phyloP scores from a whole-genome alignment of 1,140 invertebrate species.

The Drosophila pallidifrons region DNA sequence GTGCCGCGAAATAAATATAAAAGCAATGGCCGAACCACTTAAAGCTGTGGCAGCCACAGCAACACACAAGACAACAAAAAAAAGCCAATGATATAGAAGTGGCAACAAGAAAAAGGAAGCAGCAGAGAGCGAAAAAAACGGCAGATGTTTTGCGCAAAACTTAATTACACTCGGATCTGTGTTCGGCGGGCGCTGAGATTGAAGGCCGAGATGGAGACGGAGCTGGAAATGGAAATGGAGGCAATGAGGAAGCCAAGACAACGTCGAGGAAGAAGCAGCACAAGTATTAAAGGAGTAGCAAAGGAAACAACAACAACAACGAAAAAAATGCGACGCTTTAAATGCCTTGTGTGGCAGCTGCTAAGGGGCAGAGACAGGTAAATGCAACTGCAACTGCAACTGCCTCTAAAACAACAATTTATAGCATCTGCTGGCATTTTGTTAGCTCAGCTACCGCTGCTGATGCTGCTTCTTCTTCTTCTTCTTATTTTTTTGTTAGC shows the following conservation, averaged over 20 bases:
- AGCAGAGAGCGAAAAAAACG: conserved; percentile 37
- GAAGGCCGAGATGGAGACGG: conserved; percentile 61
- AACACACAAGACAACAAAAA: not conserved
- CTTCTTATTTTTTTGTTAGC: conserved; percentile 51
- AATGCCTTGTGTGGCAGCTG: conserved; percentile 60
- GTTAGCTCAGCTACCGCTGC: conserved; percentile 29
- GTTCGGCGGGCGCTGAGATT: conserved; percentile 63
- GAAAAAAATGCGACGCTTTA: conserved; percentile 48
- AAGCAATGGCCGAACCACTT: conserved; percentile 31
- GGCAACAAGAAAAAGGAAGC: conserved; percentile 16
- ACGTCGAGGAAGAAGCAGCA: not conserved
- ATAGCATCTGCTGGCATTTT: conserved; percentile 66
- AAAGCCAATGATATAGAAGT: conserved; percentile 11
- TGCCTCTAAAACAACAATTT: conserved; percentile 65
- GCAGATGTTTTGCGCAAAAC: conserved; percentile 77
- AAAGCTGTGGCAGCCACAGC: conserved; percentile 34
- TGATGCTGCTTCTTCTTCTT: conserved; percentile 10
- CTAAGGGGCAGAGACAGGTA: conserved; percentile 52
- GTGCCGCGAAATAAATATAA: conserved; percentile 46
- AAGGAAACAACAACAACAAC: too few relatives aligned
- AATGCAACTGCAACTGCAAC: conserved; percentile 60
- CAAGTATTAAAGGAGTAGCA: conserved; percentile 3
- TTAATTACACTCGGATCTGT: conserved; percentile 68
- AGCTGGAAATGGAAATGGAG: not conserved
- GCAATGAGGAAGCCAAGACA: not conserved